Conservation (phyloP, 2,888 invertebrate genomes). For the Pycnomerus fuliginosus region DNA sequence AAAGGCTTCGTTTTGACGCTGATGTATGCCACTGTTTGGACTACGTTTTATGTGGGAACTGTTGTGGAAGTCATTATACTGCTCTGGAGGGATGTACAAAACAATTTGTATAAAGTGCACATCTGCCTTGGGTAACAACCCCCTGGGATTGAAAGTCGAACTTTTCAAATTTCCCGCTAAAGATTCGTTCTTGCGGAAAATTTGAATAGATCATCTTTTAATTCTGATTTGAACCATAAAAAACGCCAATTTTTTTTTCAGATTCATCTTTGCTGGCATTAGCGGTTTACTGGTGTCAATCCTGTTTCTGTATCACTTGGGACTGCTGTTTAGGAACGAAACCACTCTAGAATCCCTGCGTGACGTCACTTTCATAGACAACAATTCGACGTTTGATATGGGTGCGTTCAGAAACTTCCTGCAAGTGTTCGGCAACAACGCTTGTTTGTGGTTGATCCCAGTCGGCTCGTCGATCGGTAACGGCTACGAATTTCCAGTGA, state of each 20-base stretch:
- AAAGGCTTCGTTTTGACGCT: slow-evolving; percentile 39
- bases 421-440: slow-evolving; percentile 34
- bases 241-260: slow-evolving; percentile 11
- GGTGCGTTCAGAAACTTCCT: slow-evolving; percentile 32
- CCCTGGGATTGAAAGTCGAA: neutral
- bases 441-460: slow-evolving; percentile 34
- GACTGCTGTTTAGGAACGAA: slow-evolving; percentile 31
- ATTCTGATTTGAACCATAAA: too few species aligned
- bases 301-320: slow-evolving; percentile 31
- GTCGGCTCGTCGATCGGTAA: slow-evolving; percentile 29
- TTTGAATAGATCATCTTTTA: too few species aligned
- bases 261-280: slow-evolving; percentile 22
- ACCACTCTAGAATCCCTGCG: slow-evolving; percentile 36
- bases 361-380: slow-evolving; percentile 26
- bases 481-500: slow-evolving; percentile 31
- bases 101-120: neutral
- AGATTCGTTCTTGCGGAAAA: neutral
- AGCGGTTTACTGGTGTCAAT: slow-evolving; percentile 23
- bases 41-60: slow-evolving; percentile 18
- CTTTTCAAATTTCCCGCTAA: neutral
- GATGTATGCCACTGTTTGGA: slow-evolving; percentile 32
- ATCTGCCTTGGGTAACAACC: neutral
- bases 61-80: neutral
- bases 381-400: slow-evolving; percentile 33
- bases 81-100: neutral